Base-by-base conservation (phyloP, 1,140 invertebrate genomes). In the Streblospio benedicti region DNA sequence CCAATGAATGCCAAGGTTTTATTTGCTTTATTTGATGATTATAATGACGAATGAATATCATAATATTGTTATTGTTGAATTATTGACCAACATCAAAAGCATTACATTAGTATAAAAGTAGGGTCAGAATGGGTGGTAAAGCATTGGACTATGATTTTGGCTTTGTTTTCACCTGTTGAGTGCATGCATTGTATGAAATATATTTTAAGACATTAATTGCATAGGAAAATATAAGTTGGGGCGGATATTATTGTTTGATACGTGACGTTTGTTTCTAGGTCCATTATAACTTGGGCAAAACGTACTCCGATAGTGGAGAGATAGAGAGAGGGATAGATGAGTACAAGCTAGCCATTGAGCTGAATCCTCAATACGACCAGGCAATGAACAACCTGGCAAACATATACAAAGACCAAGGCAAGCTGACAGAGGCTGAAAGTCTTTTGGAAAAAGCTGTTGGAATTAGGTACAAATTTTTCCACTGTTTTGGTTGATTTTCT, bases 321-420 rank as follows among this genome's bases (percentile, higher is more conserved):
- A 79, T 77, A 54, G 70, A 78, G 14, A 78, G 83, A 63, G 91
- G 93, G 2, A 82, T 91, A 54, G 63, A 79, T 20, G 85, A 88
- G 74, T 97, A 97, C 75, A 80, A 83, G 73, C 80, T 84, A 69
- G 89, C 90, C 30, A 83, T 92, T 53, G 80, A 80, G 86, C 77
- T 97, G 18, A 85, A 93, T 82, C 90, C 91, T 6, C 79, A 86
- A 18, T 97, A 97, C 77, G 91, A 94, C 77, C 91, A 95, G 79
- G 93, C 94, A 0, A 89, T 97, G 85, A 98, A 97, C 76, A 98
- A 98, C 80, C 82, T 97, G 44, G 93, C 89, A 0, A 97, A 97
- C 80, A 81, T 97, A 55, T 80, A 94, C 30, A 88, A 92, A 71
- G 87, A 93, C 69, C 78, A 84, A 61, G 85, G 86, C 18, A 75